Evolutionary conservation across 2,888 invertebrate genomes (phyloP).

Genomic region (Trachelus stipa): DNA sequence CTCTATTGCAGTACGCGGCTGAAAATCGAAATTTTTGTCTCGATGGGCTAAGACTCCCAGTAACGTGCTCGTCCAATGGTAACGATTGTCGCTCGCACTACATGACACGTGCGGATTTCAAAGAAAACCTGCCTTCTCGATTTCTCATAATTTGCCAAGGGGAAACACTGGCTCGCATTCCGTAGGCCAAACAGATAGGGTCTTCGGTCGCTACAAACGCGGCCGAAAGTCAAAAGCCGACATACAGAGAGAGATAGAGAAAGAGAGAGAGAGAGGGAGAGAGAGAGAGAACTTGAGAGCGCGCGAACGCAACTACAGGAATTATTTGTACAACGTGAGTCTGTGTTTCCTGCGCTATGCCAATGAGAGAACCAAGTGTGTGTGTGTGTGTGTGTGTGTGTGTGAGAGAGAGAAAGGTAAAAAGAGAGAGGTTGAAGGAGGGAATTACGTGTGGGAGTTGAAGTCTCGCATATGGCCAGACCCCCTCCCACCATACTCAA

Average conservation of each 20-base stretch:
- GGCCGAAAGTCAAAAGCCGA: conserved; percentile 1
- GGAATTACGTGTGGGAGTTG: conserved; percentile 36
- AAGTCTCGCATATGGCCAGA: conserved; percentile 38
- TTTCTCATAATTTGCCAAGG: background rate
- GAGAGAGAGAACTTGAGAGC: background rate
- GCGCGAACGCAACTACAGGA: conserved; percentile 26
- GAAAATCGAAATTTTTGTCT: background rate
- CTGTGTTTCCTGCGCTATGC: conserved; percentile 36
- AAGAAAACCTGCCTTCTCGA: background rate
- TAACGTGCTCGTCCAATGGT: no score
- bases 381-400: no score
- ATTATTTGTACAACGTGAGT: conserved; percentile 58
- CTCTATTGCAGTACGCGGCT: background rate
- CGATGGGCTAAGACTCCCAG: background rate
- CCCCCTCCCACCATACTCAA: conserved; percentile 9
- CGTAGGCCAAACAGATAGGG: background rate
- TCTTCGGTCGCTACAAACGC: background rate
- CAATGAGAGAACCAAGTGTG: no score
- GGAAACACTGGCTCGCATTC: background rate
- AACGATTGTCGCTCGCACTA: background rate
- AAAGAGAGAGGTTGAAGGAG: background rate
- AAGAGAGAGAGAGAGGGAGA: background rate
- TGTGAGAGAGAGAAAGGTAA: background rate
- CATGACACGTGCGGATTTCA: background rate
- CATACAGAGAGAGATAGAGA: background rate